Base-by-base conservation (phyloP, 2,113 vertebrate species). In the Fulica atra region DNA sequence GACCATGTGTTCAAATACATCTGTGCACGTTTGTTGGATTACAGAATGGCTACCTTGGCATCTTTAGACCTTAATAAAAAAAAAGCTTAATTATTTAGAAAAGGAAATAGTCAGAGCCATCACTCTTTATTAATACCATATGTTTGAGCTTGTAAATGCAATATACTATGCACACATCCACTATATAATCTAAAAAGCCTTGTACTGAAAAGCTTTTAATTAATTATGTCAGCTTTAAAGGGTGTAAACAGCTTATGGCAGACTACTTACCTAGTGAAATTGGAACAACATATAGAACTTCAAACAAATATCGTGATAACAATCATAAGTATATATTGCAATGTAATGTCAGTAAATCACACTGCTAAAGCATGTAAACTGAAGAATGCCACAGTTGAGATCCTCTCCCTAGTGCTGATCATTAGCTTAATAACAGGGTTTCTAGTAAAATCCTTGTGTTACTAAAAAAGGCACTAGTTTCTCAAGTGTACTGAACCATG, bases 41-140 rank as follows among this genome's bases (percentile, higher is more conserved):
- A 85, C 71, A 78, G 93, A 88, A 93, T 31, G 31, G 64, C 74
- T 63, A 92, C 42, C 69, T 82, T 89, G 91, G 79, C 56, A 78
- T 88, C 76, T 81, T 81, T 64, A 94, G 60, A 38, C 21, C 56
- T 70, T 80, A 65, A 63, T 56, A 29, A 80, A 81, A 87, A 81
- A 87, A 46, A 77, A 51, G 11, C 56, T 91, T 25, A 24, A 48
- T 63, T 63, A 70, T 82, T 89, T 94, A 91, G 61, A 74, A 88
- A 88, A 93, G 51, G 19, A 86, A 88, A 93, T 80, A 53, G n/a
- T 64, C 59, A 87, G 54, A 65, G 28, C 15, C 15, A 8, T 72
- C 57, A 20, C 38, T 76, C 61, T 79, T 89, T 70, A 92, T 86
- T 60, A 91, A 74, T 48, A 64, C 69, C 86, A 40, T 60, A 69